Percentiles rank a stretch among this genome's conserved stretches.
Conservation (phyloP, 2,888 invertebrate species). For the Smittia sp. region DNA sequence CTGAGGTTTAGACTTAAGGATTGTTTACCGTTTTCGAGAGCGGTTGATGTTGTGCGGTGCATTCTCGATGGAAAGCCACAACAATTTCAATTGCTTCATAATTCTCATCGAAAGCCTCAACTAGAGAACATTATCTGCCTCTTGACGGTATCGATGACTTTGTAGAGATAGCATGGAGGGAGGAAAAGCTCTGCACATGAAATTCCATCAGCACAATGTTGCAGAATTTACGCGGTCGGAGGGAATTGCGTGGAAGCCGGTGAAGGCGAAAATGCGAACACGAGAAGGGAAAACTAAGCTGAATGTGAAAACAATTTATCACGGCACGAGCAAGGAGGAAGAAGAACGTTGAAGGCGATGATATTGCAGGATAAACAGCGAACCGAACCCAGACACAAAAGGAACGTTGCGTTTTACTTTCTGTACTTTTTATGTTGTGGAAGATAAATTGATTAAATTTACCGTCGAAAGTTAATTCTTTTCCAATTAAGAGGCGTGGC, state of each 20-base stretch:
- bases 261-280: neutral
- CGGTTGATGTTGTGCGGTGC: neutral
- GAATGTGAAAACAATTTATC: constrained; percentile 23
- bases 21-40: neutral
- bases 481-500: constrained; percentile 34
- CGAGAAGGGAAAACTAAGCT: neutral
- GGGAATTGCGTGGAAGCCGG: neutral
- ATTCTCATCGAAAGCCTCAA: neutral
- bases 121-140: neutral
- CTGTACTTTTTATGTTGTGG: neutral
- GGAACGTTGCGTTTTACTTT: neutral
- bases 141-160: constrained; percentile 1
- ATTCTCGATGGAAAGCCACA: neutral
- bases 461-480: constrained; percentile 16
- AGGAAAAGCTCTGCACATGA: neutral
- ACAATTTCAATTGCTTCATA: neutral
- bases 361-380: constrained; percentile 30
- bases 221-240: neutral
- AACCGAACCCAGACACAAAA: neutral
- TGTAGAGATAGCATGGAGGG: neutral
- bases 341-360: constrained; percentile 17
- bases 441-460: constrained; percentile 26
- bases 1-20: constrained; percentile 2
- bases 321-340: neutral
- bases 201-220: constrained; percentile 17